Evolutionary conservation across 2,113 vertebrate genomes (phyloP), one percentile per base, ranked within the genome.

Genomic region (Chaetorhynchus papuensis): DNA sequence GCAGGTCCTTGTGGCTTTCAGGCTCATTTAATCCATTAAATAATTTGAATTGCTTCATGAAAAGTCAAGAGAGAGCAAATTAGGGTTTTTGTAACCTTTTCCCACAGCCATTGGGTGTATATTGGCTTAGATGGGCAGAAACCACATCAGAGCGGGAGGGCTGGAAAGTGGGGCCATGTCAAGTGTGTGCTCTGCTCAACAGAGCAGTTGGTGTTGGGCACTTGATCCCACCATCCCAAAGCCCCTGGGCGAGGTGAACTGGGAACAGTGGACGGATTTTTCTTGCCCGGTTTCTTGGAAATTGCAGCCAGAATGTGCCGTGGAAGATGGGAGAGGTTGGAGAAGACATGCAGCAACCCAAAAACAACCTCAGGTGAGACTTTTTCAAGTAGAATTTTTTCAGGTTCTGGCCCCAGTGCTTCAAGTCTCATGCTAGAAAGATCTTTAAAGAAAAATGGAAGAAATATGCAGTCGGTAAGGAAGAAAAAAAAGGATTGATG

Each of bases 181-280:
- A 5, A 60, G 33, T 11, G n/a, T 53, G 78, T 30, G 31, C 57
- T 66, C 65, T 27, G 53, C 30, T 44, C n/a, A n/a, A 28, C 66
- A 88, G 33, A 49, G 42, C 10, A 28, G 15, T 12, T 30, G 26
- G 66, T 61, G 63, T 31, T 27, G 37, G 69, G 35, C 26, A 18
- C 47, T 59, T 6, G 0, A 31, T 50, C 60, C 12, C 33, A 37
- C 17, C 64, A 33, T 14, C 74, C 61, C 52, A 6, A 77, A 87
- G 15, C 2, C 28, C 75, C 17, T 21, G 10, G 13, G 17, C 0
- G 0, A 84, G 74, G n/a, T 0, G 0, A 66, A 18, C 28, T 79
- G 33, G 41, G 47, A 42, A n/a, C 20, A 68, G 60, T 0, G 0
- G 21, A 33, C 68, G 35, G 41, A 44, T 10, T 39, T 7, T 41